Percentiles rank a stretch among this genome's conserved stretches.
Conservation (phyloP, 2,888 invertebrate genomes). For the Cataglyphis cursor region DNA sequence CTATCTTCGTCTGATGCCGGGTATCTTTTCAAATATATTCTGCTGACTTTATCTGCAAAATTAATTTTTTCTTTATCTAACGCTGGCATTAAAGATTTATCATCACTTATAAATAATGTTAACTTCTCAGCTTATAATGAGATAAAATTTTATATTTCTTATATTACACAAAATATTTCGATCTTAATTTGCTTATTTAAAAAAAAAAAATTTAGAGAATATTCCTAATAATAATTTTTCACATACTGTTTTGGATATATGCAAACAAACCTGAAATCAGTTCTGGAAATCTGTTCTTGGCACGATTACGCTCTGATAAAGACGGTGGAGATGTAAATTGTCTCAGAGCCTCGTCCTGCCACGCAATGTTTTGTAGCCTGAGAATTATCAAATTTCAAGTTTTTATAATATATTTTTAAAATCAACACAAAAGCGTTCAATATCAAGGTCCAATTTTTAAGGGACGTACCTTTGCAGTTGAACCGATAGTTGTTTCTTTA, state of each 20-base stretch:
- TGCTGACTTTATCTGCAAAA: conserved; percentile 72
- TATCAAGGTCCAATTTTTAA: neutral
- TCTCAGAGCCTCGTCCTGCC: conserved; percentile 86
- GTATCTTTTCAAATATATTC: conserved; percentile 84
- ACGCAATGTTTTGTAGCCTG: conserved; percentile 83
- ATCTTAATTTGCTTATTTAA: neutral
- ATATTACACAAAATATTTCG: neutral
- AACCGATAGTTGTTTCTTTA: conserved; percentile 78
- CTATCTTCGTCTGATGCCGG: conserved; percentile 84
- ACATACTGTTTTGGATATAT: neutral
- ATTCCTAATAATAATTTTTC: neutral
- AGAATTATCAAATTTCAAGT: conserved; percentile 1
- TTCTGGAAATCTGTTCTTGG: conserved; percentile 85
- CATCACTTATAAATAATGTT: neutral
- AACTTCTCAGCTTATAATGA: neutral
- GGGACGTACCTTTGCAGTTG: conserved; percentile 80
- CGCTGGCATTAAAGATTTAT: neutral
- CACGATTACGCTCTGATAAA: conserved; percentile 74
- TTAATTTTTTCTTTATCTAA: neutral
- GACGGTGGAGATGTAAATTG: conserved; percentile 61
- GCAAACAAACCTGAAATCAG: conserved; percentile 83
- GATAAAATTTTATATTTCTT: neutral
- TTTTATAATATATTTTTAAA: neutral
- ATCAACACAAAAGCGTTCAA: neutral
- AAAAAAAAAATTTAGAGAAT: neutral